phyloP scores from a whole-genome alignment of 2,113 vertebrate species.

The Astur gentilis region DNA sequence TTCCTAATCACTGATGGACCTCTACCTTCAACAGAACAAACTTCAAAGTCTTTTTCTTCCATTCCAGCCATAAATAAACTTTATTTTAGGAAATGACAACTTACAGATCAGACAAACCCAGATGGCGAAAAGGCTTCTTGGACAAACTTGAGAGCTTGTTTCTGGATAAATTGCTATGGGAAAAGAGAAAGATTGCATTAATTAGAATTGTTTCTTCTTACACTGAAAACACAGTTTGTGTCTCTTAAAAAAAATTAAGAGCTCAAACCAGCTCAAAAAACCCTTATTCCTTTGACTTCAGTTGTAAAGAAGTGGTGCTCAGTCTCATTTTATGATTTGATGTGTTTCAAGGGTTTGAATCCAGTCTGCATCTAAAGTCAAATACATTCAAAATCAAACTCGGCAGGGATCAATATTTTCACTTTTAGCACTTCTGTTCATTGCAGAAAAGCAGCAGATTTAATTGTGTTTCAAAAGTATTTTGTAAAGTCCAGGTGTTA shows the following conservation, averaged over 20 bases:
- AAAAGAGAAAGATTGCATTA: slow-evolving; percentile 57
- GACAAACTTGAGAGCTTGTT: slow-evolving; percentile 93
- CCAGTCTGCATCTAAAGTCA: not conserved
- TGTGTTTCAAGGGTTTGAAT: not conserved
- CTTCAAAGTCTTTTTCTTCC: not conserved
- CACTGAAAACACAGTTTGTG: not conserved
- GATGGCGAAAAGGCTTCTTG: slow-evolving; percentile 90
- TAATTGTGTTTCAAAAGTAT: slow-evolving; percentile 19
- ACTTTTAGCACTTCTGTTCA: not conserved
- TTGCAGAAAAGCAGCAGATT: not conserved
- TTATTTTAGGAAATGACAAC: slow-evolving; percentile 67
- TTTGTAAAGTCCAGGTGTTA: slow-evolving; percentile 56
- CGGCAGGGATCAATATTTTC: not conserved
- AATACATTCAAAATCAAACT: not conserved
- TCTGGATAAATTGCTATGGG: slow-evolving; percentile 91
- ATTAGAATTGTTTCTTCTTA: slow-evolving; percentile 21
- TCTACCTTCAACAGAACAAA: not conserved
- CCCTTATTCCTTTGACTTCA: not conserved
- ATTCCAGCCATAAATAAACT: not conserved
- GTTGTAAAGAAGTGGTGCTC: not conserved
- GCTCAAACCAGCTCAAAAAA: not conserved
- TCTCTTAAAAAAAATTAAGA: not conserved
- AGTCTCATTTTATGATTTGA: not conserved
- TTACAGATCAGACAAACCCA: slow-evolving; percentile 94
- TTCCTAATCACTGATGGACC: not conserved